Evolutionary conservation across 1,140 invertebrate genomes (phyloP), one percentile per base, ranked within the genome.

Genomic region (Bemisia tabaci): DNA sequence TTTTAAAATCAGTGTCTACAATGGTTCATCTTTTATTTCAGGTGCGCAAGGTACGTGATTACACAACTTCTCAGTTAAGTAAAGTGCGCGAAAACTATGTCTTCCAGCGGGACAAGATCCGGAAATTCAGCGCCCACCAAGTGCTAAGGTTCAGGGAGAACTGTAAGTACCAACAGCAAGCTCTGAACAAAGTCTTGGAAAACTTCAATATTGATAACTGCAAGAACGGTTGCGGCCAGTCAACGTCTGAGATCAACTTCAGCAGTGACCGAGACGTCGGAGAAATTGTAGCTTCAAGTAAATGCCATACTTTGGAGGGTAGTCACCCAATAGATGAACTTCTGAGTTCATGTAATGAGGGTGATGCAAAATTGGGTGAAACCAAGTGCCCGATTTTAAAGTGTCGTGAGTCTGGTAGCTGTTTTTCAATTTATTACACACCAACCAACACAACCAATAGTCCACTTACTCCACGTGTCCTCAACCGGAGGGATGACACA

Each of bases 61-160:
- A 94, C 76, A 94, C 91, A 12, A 89, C 88, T 2, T 83, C 85
- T 67, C 93, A 96, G 77, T 81, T 97, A 68, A 91, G 92, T 74
- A 91, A 91, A 86, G 90, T 97, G 63, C 83, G 92, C 63, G 93
- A 96, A 75, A 95, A 94, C 76, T 97, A 97, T 77, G 88, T 95
- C 73, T 92, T 93, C 82, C 94, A 96, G 79, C 83, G 93, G n/a
- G 91, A 95, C 75, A 88, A 94, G 73, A 94, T 96, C 65, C 82
- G 93, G n/a, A 96, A 96, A 76, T 97, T 96, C 79, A 94, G 92
- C 76, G 86, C 91, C 0, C 90, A 94, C 73, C 94, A 96, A 76
- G 85, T 95, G 33, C 78, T 95, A n/a, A 82, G 91, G 61, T 79
- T 97, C 2, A 84, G 92, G 2, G 93, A 96, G 76, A 92, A 91